Evolutionary conservation across 2,113 vertebrate genomes (phyloP), one percentile per base, ranked within the genome.

Genomic region (Platichthys flesus): DNA sequence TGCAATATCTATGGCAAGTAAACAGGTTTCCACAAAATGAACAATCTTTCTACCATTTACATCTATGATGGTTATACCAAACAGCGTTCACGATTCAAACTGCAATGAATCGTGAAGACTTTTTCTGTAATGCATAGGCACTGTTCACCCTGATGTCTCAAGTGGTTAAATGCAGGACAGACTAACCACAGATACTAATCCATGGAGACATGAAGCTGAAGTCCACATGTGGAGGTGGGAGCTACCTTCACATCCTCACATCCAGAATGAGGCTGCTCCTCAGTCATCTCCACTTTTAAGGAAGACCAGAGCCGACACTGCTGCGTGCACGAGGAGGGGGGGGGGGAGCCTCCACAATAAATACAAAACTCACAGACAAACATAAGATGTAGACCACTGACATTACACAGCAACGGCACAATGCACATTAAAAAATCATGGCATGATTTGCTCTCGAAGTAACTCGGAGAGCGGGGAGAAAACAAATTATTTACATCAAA

Each of bases 131-230:
- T 77, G 81, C 83, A 85, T 90, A 92, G 90, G 88, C 90, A 91
- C 90, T 84, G 84, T 83, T 90, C 63, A 85, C 45, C 88, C 87
- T 85, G 87, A 90, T 84, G 66, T 87, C 66, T 87, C 45, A 40
- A 72, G 60, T 88, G 68, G 82, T 20, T 57, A 61, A 89, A 79
- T 81, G 88, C 78, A 42, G 81, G 49, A 86, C 79, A 76, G 52
- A 79, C 69, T 37, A 72, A 80, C 21, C 58, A 85, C 55, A 65
- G 55, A 28, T 68, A 85, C 82, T 51, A 51, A 74, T 35, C 85
- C 47, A 69, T 20, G 57, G 84, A 78, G 71, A 72, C 40, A 1
- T 49, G 28, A 71, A 45, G 31, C 51, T 54, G 18, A 54, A 21
- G 52, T 66, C 49, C 49, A 72, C 57, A 37, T 28, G 47, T 63